phyloP scores from a whole-genome alignment of 2,113 vertebrate species.

The Regulus satrapa region DNA sequence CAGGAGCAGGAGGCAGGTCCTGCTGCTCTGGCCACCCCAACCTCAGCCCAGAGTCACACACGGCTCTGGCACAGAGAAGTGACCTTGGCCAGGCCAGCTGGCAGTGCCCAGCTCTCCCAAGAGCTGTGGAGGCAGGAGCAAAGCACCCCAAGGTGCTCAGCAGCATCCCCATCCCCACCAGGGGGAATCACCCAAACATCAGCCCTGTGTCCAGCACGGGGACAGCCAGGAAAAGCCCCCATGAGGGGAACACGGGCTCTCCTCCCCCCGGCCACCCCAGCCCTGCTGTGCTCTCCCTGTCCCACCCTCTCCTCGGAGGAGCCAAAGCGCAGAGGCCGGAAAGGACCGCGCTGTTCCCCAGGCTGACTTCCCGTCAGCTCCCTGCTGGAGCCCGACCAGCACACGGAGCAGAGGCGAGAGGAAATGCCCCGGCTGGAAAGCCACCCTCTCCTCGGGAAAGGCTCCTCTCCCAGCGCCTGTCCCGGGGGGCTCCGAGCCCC shows the following conservation, averaged over 20 bases:
- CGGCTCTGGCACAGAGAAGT: fast-evolving
- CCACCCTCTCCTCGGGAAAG: not conserved
- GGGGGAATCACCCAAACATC: fast-evolving
- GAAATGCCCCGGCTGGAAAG: conserved; percentile 7
- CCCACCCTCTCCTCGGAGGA: conserved; percentile 41
- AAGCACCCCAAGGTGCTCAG: not conserved
- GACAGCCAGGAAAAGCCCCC: no score
- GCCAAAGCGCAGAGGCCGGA: conserved; percentile 30
- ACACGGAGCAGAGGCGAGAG: not conserved
- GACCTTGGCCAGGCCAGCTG: not conserved
- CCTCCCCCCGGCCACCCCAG: not conserved
- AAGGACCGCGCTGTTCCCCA: conserved; percentile 17
- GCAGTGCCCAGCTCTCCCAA: not conserved
- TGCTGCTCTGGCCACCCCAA: not conserved
- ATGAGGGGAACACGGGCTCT: fast-evolving
- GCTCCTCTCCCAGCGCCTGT: fast-evolving
- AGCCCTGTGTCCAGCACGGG: fast-evolving
- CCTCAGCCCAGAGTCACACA: not conserved
- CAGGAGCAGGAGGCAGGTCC: not conserved
- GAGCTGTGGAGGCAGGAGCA: not conserved
- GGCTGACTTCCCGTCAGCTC: conserved; percentile 50
- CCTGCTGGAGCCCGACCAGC: conserved; percentile 16
- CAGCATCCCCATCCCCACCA: not conserved
- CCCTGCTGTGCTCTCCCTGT: not conserved
- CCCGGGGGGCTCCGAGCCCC: fast-evolving